Evolutionary conservation across 2,888 invertebrate species (phyloP), one percentile per base, ranked within the genome.

Genomic region (Polylopha cassiicola): DNA sequence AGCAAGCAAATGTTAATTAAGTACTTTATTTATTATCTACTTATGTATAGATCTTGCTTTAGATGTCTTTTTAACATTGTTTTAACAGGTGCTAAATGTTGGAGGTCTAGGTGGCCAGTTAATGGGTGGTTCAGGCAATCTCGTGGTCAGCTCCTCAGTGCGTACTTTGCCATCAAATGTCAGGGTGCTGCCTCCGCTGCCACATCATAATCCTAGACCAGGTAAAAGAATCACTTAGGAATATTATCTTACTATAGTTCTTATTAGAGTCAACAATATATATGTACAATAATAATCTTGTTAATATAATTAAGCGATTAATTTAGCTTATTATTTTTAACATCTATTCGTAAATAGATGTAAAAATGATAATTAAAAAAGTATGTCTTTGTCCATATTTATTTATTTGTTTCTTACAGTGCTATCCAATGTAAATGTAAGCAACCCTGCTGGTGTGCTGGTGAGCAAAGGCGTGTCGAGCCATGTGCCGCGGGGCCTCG

Each of bases 401-500:
- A 7, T 5, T 6, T n/a, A 15, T 18, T 34, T n/a, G n/a, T 23
- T 13, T 36, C 3, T 5, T 10, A 6, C 72, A 59, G 78, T 78
- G 10, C 49, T 81, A 11, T 73, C 81, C 23, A 73, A 51, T 53
- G 74, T 79, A 26, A 79, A 70, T 53, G 77, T 77, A 34, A 77
- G 66, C 49, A 50, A 48, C 39, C 53, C 70, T n/a, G 61, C 69
- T 43, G 72, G 78, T 6, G 73, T 81, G 37, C 50, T 85, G n/a
- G 73, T 82, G 4, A 70, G 64, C 49, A 82, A 82, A 47, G 62
- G 67, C 4, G 68, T 73, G 15, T 71, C 76, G 1, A 82, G 80
- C 42, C 84, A 85, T 46, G 86, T 84, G 18, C 80, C 81, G 0
- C 64, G 89, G 41, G 92, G 92, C 1, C 88, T 92, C 8, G 92